Base-by-base conservation (phyloP, 2,113 vertebrate species). In the Ictalurus furcatus region DNA sequence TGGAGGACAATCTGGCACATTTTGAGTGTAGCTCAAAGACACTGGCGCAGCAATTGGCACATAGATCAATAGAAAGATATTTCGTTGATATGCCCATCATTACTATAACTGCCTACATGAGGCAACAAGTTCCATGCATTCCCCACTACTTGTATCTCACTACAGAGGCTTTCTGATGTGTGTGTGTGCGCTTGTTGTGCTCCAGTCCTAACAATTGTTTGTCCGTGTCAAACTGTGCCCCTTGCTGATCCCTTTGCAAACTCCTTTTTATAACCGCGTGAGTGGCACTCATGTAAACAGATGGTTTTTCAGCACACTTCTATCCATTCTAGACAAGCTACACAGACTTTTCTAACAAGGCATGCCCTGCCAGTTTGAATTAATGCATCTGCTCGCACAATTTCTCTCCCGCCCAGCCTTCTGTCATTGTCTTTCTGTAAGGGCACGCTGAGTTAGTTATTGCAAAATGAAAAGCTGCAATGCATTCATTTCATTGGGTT, bases 221-320 rank as follows among this genome's bases (percentile, higher is more conserved):
- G 84, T 85, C 87, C 71, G 85, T 73, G 59, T 90, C 90, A 89
- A 79, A 87, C 90, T 88, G 88, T 74, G 88, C 84, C 40, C 84
- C 74, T 30, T 88, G 88, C 88, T 89, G 80, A 82, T 73, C 87
- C 86, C 87, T 89, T 88, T 88, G 87, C 89, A 90, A 89, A 87
- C 48, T 44, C 63, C 83, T 89, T 92, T 88, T 90, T 92, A 91
- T 89, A 90, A 88, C 86, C n/a, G 28, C 74, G 69, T 89, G 90
- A 91, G 89, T 78, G 88, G 85, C 89, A 85, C 71, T 79, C 76
- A 85, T 59, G 86, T 78, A 90, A 92, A 90, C 88, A 92, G 88
- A 92, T 86, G 88, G 86, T 89, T 90, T 87, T 84, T 86, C 67
- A 19, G 67, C 78, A 82, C 85, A 67, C 73, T 40, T 73, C 86